Percentiles rank a stretch among this genome's conserved stretches.
Conservation (phyloP, 2,113 vertebrate species). For the Entomyzon cyanotis region DNA sequence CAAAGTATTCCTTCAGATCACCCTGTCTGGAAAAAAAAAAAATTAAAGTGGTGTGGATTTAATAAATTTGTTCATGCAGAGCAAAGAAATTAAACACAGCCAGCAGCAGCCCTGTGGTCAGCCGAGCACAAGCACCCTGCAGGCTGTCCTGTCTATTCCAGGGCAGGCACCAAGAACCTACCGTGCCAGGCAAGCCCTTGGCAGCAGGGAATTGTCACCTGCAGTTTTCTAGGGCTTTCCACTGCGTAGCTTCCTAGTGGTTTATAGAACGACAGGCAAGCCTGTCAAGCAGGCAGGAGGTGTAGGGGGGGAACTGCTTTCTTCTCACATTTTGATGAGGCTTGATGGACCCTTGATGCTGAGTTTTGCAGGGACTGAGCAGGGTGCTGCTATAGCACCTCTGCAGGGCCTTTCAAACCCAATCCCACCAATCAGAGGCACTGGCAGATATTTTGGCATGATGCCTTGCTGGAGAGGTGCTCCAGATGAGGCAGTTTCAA, state of each 20-base stretch:
- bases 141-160: neutral
- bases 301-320: neutral
- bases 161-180: neutral
- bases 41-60: neutral
- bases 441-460: neutral
- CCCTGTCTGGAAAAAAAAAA: neutral
- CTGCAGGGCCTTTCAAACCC: neutral
- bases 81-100: neutral
- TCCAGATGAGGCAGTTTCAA: neutral
- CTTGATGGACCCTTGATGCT: neutral
- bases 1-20: neutral
- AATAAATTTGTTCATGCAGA: neutral
- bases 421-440: neutral
- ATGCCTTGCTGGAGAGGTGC: neutral
- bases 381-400: neutral
- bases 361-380: neutral
- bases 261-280: neutral
- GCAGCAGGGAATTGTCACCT: neutral
- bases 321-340: neutral
- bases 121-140: neutral
- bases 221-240: neutral
- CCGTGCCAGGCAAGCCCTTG: fast-evolving
- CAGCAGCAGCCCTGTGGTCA: neutral
- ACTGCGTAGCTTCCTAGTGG: neutral
- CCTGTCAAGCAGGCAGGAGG: neutral